A percentile compares a stretch with the other conserved stretches of the same genome.
Conservation (phyloP, 1,140 invertebrate species). For the Sitobion miscanthi region DNA sequence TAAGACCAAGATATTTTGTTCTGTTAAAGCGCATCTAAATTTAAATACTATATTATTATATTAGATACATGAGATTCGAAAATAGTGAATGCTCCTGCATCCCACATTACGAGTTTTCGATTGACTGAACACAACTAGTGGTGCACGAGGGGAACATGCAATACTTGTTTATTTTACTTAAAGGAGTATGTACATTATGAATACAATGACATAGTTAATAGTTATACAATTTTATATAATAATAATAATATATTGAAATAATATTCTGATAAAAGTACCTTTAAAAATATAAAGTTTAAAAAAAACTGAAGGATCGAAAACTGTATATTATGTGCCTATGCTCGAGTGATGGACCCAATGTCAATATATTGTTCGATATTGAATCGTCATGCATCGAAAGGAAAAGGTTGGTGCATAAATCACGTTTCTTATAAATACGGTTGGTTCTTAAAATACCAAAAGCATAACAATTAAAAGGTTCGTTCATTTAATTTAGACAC, state of each 20-base stretch:
- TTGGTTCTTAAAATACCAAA: not conserved
- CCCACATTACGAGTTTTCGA: not conserved
- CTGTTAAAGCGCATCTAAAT: not conserved
- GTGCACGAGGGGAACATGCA: not conserved
- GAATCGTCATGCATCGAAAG: not conserved
- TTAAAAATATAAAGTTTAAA: not conserved
- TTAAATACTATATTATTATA: not conserved
- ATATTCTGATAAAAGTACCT: not conserved
- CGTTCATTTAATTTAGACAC: not conserved
- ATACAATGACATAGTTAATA: not conserved
- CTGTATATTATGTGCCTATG: not conserved
- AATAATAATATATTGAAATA: not conserved
- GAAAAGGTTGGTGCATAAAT: not conserved
- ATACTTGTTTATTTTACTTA: conserved; percentile 8
- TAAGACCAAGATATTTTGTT: not conserved
- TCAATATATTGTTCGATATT: not conserved
- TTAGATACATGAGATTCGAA: not conserved
- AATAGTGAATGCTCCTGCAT: too few species aligned
- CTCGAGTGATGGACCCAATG: not conserved
- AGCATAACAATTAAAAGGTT: not conserved
- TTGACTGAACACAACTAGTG: not conserved
- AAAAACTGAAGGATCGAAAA: not conserved
- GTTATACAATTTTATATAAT: not conserved
- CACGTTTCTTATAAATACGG: not conserved
- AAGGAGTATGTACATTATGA: not conserved